A percentile compares a stretch with the other conserved stretches of the same genome.
phyloP scores from a whole-genome alignment of 2,113 vertebrate species.

The Antennarius striatus region DNA sequence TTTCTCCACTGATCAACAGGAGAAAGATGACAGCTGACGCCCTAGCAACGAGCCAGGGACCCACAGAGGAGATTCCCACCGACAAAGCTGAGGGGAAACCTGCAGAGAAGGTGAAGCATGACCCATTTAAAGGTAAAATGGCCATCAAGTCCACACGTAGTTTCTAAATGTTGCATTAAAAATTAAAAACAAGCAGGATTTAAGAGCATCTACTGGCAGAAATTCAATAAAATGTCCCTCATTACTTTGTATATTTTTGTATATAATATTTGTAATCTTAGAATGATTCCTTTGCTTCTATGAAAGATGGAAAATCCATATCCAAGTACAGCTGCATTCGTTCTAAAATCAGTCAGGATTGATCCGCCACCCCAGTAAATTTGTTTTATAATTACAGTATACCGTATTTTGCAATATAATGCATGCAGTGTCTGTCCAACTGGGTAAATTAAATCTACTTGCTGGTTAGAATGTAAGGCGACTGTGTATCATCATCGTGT shows the following conservation, averaged over 20 bases:
- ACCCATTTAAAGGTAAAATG: slow-evolving; percentile 91
- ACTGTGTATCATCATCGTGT: slow-evolving; percentile 2
- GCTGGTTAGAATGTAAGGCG: neutral
- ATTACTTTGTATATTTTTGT: too few species aligned
- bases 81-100: slow-evolving; percentile 65
- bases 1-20: slow-evolving; percentile 78
- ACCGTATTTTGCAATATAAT: neutral
- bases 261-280: too few species aligned
- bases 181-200: too few species aligned
- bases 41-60: slow-evolving; percentile 72
- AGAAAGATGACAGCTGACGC: slow-evolving; percentile 81
- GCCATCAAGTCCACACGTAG: neutral
- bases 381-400: too few species aligned
- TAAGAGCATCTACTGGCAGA: too few species aligned
- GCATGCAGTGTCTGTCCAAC: neutral
- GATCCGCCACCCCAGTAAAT: too few species aligned
- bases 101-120: slow-evolving; percentile 79
- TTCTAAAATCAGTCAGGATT: too few species aligned
- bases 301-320: too few species aligned
- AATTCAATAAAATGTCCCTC: too few species aligned
- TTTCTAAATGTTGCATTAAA: too few species aligned
- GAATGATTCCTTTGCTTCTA: too few species aligned
- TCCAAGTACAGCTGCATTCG: too few species aligned
- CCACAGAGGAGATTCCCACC: slow-evolving; percentile 38
- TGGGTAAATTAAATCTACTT: neutral